Evolutionary conservation across 2,797 vertebrate species (phyloP).

Genomic region (Aldrovandia affinis): DNA sequence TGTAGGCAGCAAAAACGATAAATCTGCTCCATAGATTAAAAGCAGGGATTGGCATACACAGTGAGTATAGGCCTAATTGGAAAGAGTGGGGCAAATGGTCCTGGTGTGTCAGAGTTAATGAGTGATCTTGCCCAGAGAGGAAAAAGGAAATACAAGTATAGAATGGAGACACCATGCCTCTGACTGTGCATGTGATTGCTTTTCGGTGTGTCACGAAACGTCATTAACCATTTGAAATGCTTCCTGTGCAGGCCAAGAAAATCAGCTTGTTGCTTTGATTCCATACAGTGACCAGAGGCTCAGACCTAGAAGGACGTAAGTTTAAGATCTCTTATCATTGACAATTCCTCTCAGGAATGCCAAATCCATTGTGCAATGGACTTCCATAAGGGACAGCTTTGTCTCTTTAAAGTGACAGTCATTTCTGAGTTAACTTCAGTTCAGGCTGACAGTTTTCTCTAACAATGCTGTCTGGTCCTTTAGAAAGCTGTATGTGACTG

Average conservation of each 20-base stretch:
- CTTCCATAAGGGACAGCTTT: background rate
- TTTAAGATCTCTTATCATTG: slow-evolving; percentile 35
- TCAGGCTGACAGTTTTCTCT: background rate
- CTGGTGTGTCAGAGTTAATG: slow-evolving; percentile 4
- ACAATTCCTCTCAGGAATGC: background rate
- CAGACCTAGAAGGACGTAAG: slow-evolving; percentile 95
- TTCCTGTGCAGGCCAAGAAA: slow-evolving; percentile 87
- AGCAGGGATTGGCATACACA: background rate
- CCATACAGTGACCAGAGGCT: slow-evolving; percentile 97
- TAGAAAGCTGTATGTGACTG: slow-evolving; percentile 96
- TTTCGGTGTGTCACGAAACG: background rate
- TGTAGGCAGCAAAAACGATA: background rate
- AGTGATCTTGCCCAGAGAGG: background rate
- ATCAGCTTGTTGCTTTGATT: slow-evolving; percentile 95
- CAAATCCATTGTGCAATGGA: background rate
- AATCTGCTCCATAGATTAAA: background rate
- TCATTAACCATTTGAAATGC: background rate
- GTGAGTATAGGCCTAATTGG: background rate
- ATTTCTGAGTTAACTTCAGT: background rate
- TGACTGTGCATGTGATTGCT: background rate
- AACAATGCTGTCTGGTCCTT: background rate
- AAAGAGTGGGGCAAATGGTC: background rate
- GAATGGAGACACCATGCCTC: background rate
- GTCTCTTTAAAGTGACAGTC: background rate
- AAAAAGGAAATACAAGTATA: background rate